Percentiles rank a stretch among this genome's conserved stretches.
Conservation (phyloP, 1,140 invertebrate genomes). For the Calliopsis andreniformis region DNA sequence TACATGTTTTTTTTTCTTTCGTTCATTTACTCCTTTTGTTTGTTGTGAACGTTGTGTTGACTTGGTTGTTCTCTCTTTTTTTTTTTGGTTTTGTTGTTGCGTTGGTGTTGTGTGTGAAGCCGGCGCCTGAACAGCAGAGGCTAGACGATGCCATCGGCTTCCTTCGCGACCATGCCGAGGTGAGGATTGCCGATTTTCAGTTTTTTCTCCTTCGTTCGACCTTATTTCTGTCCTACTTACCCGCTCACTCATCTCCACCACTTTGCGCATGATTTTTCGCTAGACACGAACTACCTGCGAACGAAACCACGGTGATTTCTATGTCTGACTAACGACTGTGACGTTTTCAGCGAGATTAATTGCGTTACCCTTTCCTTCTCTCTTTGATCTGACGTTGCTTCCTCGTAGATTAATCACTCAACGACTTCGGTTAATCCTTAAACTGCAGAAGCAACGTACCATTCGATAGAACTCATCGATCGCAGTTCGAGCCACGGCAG, state of each 20-base stretch:
- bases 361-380: background rate
- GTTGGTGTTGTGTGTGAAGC: slow-evolving; percentile 84
- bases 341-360: background rate
- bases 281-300: background rate
- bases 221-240: background rate
- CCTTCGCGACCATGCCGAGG: slow-evolving; percentile 91
- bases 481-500: too few relatives aligned
- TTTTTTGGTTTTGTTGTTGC: slow-evolving; percentile 82
- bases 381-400: background rate
- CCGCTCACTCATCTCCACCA: slow-evolving; percentile 3
- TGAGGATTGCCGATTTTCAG: slow-evolving; percentile 82
- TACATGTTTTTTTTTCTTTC: slow-evolving; percentile 39
- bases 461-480: too few relatives aligned
- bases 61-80: slow-evolving; percentile 80
- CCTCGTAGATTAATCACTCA: background rate
- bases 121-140: slow-evolving; percentile 90
- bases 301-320: background rate
- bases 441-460: background rate
- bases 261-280: slow-evolving; percentile 19
- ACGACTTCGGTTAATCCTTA: background rate
- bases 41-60: slow-evolving; percentile 81
- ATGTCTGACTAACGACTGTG: background rate
- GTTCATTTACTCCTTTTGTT: slow-evolving; percentile 69
- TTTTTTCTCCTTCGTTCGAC: slow-evolving; percentile 61
- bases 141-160: slow-evolving; percentile 95